These are phyloP conservation scores for Stegostoma tigrinum DNA, from an alignment of 2,113 vertebrate genomes.

Conservation along the genomic window DNA sequence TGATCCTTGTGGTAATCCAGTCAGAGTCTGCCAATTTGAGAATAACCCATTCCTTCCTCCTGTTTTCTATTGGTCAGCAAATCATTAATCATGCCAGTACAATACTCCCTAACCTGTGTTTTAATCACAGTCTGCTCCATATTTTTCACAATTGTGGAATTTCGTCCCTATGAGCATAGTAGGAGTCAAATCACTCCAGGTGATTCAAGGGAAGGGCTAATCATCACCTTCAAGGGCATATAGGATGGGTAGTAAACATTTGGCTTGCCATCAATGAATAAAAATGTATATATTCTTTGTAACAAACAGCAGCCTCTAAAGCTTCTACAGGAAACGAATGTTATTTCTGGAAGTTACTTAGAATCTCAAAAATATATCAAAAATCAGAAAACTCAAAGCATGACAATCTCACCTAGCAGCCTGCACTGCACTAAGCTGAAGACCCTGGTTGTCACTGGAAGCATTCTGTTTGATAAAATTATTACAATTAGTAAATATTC, in stretches of 20 bases:
- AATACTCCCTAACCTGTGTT: too few relatives aligned
- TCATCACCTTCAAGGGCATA: not conserved
- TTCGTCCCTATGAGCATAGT: not conserved
- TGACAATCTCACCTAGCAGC: conserved; percentile 79
- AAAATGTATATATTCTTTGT: not conserved
- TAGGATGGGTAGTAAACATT: not conserved
- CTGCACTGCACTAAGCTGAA: conserved; percentile 95
- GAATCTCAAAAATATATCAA: conserved; percentile 8
- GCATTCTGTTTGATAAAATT: conserved; percentile 68
- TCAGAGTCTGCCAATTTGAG: too few relatives aligned
- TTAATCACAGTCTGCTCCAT: not conserved
- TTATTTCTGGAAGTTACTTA: not conserved
- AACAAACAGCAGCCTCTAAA: not conserved
- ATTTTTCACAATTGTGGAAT: not conserved
- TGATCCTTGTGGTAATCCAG: too few relatives aligned
- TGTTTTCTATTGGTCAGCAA: too few relatives aligned
- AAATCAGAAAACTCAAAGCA: not conserved
- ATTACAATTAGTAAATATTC: conserved; percentile 41
- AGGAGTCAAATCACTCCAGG: not conserved
- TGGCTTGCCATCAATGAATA: not conserved
- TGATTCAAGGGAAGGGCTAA: not conserved
- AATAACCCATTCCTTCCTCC: too few relatives aligned
- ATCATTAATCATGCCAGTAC: too few relatives aligned
- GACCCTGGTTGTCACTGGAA: conserved; percentile 95
- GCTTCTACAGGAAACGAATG: not conserved